Evolutionary conservation across 1,140 invertebrate species (phyloP), one percentile per base, ranked within the genome.

Genomic region (Cotesia vestalis): DNA sequence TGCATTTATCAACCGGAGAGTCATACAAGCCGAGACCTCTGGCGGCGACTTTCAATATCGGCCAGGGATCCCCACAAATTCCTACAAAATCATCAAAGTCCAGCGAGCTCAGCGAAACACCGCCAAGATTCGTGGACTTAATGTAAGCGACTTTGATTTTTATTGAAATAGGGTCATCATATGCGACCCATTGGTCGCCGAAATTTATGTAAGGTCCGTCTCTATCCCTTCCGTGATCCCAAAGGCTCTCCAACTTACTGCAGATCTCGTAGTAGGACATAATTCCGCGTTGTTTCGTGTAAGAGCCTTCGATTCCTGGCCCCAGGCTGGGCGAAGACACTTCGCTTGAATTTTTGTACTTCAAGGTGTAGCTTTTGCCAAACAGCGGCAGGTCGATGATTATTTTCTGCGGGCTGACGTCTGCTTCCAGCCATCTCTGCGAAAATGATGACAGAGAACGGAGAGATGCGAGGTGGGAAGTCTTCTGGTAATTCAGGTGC

Each of bases 141-240:
- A 92, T 85, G 74, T 91, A 94, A 3, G 90, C 87, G 78, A 91
- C 88, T 89, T 95, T 95, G 73, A 89, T 88, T 69, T 88, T 86
- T 34, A 94, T 86, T 38, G 91, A 90, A 14, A 90, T 83, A 0
- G 88, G 85, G 78, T 94, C 91, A 73, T 97, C 95, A 78, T 92
- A 96, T 1, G 93, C 93, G 55, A 96, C 89, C 95, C 95, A 96
- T 77, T 95, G 94, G 78, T 94, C 90, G 8, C 90, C 92, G 34
- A 91, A 90, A 11, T 91, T 90, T 9, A 92, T 88, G 78, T 91
- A 96, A 0, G 94, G 90, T 40, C 92, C 92, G n/a, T 89, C 88
- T 53, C 89, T 88, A 76, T 95, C 93, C 69, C 90, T 86, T 4
- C 87, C 84, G 62, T 85, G 88, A 1, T 78, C 79, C 89, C 93